Evolutionary conservation across 2,797 vertebrate genomes (phyloP), one percentile per base, ranked within the genome.

Genomic region (Geotrypetes seraphini): DNA sequence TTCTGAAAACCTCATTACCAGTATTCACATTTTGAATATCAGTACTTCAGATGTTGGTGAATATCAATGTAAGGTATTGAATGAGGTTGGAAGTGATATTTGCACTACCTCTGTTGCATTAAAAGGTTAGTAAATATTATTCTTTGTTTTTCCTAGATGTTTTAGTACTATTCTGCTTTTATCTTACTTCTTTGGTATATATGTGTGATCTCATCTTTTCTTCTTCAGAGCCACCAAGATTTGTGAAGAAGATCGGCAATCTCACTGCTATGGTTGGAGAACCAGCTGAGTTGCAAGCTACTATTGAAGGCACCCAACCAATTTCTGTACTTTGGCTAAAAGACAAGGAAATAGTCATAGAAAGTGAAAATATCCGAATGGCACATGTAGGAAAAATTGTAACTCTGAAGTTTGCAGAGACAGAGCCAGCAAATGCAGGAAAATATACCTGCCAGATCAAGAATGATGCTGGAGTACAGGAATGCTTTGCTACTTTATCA

Each of bases 261-360:
- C 43, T 79, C 40, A 92, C 89, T 49, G 83, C 84, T 8, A 64
- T 84, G n/a, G 62, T 58, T 57, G 91, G 90, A 40, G 81, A 93
- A 52, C 81, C 87, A 3, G 83, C 88, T 63, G 86, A 83, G 59
- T 74, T 98, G 42, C 75, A 81, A 63, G 80, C 87, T 50, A 71
- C 75, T 8, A 47, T 92, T 43, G 87, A 86, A 78, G 94, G 95
- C 53, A 81, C 91, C 42, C 83, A 92, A 64, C 95, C 95, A 44
- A 91, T 97, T 72, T 88, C 81, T 48, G 86, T 96, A 53, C 78
- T 76, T 33, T 98, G 94, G 95, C 76, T 96, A 74, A 92, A 94
- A 73, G 90, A 93, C 59, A 96, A 93, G 77, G 90, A 96, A 74
- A 75, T 96, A 43, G 84, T 97, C 55, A 87, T 90, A 76, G 92